Evolutionary conservation across 2,888 invertebrate genomes (phyloP), one percentile per base, ranked within the genome.

Genomic region (Hyles lineata): DNA sequence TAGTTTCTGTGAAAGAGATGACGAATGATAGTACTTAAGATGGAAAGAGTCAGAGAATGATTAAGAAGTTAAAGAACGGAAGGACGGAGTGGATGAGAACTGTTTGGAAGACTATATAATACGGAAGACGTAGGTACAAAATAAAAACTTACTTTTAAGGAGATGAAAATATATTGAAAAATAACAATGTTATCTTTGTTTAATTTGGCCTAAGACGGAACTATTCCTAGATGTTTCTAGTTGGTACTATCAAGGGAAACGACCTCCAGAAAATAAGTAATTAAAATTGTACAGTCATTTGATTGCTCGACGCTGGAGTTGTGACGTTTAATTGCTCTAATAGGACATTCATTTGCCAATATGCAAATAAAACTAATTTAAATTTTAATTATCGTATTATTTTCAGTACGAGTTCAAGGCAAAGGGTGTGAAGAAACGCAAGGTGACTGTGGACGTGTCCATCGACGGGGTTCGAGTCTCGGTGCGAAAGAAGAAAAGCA

Each of bases 351-450:
- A n/a, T 50, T 50, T 50, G 8, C 63, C 17, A n/a, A 15, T 55
- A 43, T 35, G n/a, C 52, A 52, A 9, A 0, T 1, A n/a, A 25
- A 0, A 19, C 8, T 55, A n/a, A 70, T 29, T 70, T 11, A 19
- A 25, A n/a, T 70, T 52, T n/a, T 29, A 9, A 58, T n/a, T 8
- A n/a, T 6, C 9, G 6, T 6, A 23, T 74, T 72, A 74, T 76
- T 78, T 79, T 50, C 96, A 99, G 99, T 99, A 99, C 94, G 99
- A 99, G 94, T 99, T 99, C 96, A 99, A 99, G 95, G 98, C 99
- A 81, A 98, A 98, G 91, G 98, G 98, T 73, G 97, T 99, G 88
- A 99, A 99, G 95, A 99, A 99, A 95, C 98, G 98, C 89, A 99
- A 99, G 95, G 99, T 99, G 85, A 97, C 97, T 74, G 96, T 99